These are phyloP conservation scores for Aphodius granarius DNA, from an alignment of 2,888 invertebrate genomes.

Conservation along the genomic window DNA sequence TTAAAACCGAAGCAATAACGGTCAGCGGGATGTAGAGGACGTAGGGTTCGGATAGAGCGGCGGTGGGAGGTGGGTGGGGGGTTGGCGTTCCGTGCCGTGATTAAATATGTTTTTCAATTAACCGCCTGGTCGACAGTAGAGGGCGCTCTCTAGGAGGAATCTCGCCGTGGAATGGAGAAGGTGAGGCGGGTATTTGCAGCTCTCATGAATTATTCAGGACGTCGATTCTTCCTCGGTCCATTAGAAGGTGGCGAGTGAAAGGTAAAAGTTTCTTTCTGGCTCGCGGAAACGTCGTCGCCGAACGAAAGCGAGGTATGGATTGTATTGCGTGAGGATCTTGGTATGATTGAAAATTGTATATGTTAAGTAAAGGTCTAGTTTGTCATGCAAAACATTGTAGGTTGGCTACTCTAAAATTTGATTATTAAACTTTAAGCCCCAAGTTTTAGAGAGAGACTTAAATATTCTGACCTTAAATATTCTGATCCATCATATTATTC, in stretches of 20 bases:
- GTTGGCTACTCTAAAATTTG: too few species aligned
- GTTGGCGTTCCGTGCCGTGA: constrained; percentile 1
- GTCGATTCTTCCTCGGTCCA: not conserved
- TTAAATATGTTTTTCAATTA: constrained; percentile 16
- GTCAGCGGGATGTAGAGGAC: not conserved
- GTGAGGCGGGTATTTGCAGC: not conserved
- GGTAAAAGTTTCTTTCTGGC: not conserved
- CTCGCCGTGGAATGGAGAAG: not conserved
- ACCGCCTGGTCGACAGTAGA: constrained; percentile 6
- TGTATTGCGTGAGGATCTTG: too few species aligned
- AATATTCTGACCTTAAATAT: too few species aligned
- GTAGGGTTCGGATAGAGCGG: not conserved
- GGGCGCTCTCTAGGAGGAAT: not conserved
- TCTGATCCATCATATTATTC: too few species aligned
- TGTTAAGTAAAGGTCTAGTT: too few species aligned
- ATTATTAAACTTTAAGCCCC: too few species aligned
- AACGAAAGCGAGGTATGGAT: too few species aligned
- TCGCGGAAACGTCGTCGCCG: too few species aligned
- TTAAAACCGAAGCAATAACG: not conserved
- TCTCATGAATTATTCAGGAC: not conserved
- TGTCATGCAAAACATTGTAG: too few species aligned
- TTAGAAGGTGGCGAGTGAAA: not conserved
- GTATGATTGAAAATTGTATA: too few species aligned
- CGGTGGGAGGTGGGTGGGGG: not conserved
- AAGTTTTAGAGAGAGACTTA: too few species aligned